These are phyloP conservation scores for Naja naja DNA, from an alignment of 2,113 vertebrate species.

Conservation along the genomic window DNA sequence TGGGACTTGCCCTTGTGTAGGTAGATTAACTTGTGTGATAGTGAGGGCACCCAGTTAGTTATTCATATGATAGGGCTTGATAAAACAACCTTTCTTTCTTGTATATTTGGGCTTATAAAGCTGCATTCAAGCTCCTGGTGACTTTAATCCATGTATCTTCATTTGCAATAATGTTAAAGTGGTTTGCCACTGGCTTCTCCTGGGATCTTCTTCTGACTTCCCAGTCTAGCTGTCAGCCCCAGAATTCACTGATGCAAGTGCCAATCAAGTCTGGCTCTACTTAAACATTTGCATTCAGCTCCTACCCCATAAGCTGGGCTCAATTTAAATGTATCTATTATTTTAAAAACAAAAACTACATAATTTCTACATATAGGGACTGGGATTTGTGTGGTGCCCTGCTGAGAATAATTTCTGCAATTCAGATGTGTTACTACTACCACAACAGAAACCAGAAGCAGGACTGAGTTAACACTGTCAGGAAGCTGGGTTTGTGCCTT, in stretches of 20 bases:
- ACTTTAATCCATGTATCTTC: background rate
- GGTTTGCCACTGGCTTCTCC: background rate
- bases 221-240: background rate
- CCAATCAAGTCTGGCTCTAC: background rate
- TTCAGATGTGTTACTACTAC: background rate
- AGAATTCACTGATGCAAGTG: background rate
- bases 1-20: background rate
- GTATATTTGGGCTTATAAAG: background rate
- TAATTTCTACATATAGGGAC: background rate
- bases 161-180: background rate
- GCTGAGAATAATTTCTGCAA: background rate
- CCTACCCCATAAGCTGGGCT: background rate
- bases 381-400: background rate
- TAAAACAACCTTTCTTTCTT: background rate
- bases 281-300: background rate
- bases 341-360: background rate
- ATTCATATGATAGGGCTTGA: background rate
- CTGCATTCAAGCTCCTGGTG: background rate
- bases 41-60: background rate
- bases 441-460: background rate
- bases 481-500: background rate
- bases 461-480: background rate
- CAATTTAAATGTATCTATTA: background rate
- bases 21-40: background rate
- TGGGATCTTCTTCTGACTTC: background rate